These are phyloP conservation scores for Pelecanoides urinatrix DNA, from an alignment of 2,113 vertebrate genomes.

Conservation along the genomic window DNA sequence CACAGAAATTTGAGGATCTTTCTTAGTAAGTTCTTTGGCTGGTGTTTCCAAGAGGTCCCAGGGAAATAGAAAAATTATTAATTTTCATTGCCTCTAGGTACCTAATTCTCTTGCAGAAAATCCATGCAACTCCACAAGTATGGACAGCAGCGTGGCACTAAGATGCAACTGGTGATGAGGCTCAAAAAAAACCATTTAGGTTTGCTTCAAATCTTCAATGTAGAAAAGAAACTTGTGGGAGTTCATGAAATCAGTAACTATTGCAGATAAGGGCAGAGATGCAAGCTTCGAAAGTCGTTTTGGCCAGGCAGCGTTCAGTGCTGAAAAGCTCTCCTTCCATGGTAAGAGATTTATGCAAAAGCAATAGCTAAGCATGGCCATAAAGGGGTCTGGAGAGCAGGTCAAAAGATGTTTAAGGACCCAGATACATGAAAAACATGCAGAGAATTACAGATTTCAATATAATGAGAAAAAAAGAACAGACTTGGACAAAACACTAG, in stretches of 20 bases:
- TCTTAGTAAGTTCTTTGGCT: background rate
- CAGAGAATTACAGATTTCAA: background rate
- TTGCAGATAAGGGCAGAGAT: background rate
- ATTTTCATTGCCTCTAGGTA: background rate
- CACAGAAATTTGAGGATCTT: background rate
- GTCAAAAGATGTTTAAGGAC: background rate
- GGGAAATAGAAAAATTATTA: background rate
- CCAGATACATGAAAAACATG: background rate
- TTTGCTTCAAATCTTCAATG: background rate
- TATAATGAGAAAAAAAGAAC: background rate
- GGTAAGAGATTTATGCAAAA: background rate
- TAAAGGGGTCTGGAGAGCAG: background rate
- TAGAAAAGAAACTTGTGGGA: background rate
- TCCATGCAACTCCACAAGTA: background rate
- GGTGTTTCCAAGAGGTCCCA: background rate
- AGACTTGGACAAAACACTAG: background rate
- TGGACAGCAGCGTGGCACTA: background rate
- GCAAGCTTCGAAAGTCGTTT: background rate
- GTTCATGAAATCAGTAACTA: background rate
- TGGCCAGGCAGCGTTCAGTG: background rate
- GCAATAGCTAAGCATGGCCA: background rate
- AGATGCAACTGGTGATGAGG: background rate
- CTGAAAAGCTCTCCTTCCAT: background rate
- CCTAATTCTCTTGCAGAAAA: background rate
- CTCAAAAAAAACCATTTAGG: background rate